phyloP scores from a whole-genome alignment of 2,113 vertebrate genomes.

The Oncorhynchus keta region DNA sequence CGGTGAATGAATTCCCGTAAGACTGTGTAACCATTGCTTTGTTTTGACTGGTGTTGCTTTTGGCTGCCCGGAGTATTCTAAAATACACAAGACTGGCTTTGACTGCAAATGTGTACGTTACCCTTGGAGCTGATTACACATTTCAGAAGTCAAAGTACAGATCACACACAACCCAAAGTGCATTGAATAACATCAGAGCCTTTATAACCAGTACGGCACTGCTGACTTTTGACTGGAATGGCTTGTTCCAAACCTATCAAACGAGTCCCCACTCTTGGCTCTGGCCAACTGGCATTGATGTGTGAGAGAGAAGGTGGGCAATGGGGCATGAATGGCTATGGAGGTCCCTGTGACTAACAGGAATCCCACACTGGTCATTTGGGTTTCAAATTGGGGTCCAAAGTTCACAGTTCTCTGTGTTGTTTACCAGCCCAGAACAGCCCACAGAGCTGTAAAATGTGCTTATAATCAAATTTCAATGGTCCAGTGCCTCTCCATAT shows the following conservation, averaged over 20 bases:
- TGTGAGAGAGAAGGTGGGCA: not conserved
- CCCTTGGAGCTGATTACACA: constrained; percentile 44
- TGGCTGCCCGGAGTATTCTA: constrained; percentile 23
- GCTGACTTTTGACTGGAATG: not conserved
- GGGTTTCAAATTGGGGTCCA: constrained; percentile 20
- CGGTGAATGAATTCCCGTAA: constrained; percentile 21
- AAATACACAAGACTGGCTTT: constrained; percentile 34
- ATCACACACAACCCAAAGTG: not conserved
- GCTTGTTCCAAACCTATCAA: not conserved
- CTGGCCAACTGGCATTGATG: constrained; percentile 4
- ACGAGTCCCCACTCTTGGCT: not conserved
- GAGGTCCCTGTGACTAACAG: constrained; percentile 11
- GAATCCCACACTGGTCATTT: constrained; percentile 30
- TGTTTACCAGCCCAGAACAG: constrained; percentile 23
- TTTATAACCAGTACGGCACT: not conserved
- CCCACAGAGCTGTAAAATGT: constrained; percentile 7
- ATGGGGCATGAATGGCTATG: not conserved
- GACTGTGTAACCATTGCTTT: not conserved
- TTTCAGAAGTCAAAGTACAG: constrained; percentile 33
- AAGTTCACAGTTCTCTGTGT: constrained; percentile 28
- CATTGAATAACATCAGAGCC: constrained; percentile 6
- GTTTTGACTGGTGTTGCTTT: constrained; percentile 37
- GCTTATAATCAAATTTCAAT: constrained; percentile 19
- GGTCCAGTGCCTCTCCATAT: not conserved
- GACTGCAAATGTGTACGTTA: constrained; percentile 16